Percentiles rank a stretch among this genome's conserved stretches.
Conservation (phyloP, 2,113 vertebrate genomes). For the Epinephelus moara region DNA sequence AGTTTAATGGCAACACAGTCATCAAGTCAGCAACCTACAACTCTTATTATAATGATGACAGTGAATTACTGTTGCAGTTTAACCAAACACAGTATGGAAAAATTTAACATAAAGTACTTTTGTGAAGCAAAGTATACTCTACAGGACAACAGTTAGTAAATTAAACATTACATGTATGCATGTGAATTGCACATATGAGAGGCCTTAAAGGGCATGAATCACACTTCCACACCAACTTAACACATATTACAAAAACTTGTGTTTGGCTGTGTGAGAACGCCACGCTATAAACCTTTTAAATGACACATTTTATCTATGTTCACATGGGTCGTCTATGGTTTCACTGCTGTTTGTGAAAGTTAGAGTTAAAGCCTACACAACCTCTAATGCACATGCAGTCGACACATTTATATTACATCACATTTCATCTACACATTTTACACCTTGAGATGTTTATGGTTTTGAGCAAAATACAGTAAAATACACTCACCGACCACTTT, state of each 20-base stretch:
- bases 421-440: slow-evolving; percentile 48
- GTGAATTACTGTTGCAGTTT: neutral
- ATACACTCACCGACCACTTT: too few relatives aligned
- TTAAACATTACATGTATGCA: neutral
- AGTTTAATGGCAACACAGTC: too few relatives aligned
- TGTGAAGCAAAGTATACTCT: neutral
- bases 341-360: neutral
- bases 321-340: neutral
- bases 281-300: neutral
- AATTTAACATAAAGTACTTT: neutral
- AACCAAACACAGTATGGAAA: neutral
- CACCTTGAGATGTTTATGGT: neutral
- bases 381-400: neutral
- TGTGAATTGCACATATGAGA: neutral
- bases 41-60: neutral
- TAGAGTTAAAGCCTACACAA: neutral
- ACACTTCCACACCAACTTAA: neutral
- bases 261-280: neutral
- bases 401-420: neutral
- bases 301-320: neutral
- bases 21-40: too few relatives aligned
- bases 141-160: neutral
- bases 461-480: neutral
- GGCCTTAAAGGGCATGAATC: neutral
- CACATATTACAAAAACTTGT: neutral